Evolutionary conservation across 2,113 vertebrate species (phyloP), one percentile per base, ranked within the genome.

Genomic region (Ia io): DNA sequence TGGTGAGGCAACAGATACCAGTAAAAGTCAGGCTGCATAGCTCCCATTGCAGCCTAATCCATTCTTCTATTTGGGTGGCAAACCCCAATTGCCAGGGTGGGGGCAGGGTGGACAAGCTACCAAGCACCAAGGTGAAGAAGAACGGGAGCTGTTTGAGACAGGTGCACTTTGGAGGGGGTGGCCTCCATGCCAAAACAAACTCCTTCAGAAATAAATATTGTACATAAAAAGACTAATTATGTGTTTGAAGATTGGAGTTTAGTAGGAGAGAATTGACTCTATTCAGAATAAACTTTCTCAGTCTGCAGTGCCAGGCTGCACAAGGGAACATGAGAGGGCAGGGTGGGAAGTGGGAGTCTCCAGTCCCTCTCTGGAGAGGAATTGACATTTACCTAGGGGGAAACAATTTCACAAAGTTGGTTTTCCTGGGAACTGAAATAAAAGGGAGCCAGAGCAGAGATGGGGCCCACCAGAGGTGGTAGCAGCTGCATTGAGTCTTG

Each of bases 201-300:
- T 95, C 83, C 47, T 88, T 82, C 51, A 93, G 95, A 96, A 97
- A 88, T 70, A 92, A 95, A 88, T 79, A 83, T 70, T 63, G 79
- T 90, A 92, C 71, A 88, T 90, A 90, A 89, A 94, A 96, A 93
- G 63, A 92, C 76, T 94, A 92, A 96, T 92, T 90, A 71, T 74
- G 53, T 70, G 65, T 93, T 94, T 93, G 69, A 77, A 69, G 73
- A 96, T 93, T 90, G 90, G 61, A 49, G 8, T 84, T 95, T 63
- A 61, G 59, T 65, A 86, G 74, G 67, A 90, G 80, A 88, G 67
- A 94, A 90, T 14, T 77, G 67, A 18, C 37, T 91, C 22, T 94
- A 4, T 80, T 93, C 65, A 53, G 59, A 35, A 80, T 18, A 51
- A 92, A 78, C 16, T 87, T 77, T 90, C 77, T 56, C 59, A 61